A percentile compares a stretch with the other conserved stretches of the same genome.
Evolutionary conservation across 2,888 invertebrate species (phyloP).

Genomic region (Silvanus unidentatus): DNA sequence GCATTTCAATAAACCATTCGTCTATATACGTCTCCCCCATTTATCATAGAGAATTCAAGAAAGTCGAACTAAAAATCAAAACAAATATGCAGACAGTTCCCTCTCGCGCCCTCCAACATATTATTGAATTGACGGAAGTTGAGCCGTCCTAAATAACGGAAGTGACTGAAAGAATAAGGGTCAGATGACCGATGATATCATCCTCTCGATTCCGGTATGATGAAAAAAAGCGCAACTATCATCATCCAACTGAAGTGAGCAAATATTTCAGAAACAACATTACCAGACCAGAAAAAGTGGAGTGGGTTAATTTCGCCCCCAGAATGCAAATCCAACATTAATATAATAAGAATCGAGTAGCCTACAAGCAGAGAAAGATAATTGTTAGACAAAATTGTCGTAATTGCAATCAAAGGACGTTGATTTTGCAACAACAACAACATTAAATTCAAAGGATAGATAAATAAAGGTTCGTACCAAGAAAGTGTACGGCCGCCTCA

Average conservation of each 20-base stretch:
- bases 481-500: slow-evolving; percentile 4
- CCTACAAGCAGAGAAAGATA: too few relatives aligned
- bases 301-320: too few relatives aligned
- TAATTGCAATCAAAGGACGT: slow-evolving; percentile 2
- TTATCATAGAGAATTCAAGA: slow-evolving; percentile 38
- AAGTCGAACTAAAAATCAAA: slow-evolving; percentile 40
- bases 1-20: slow-evolving; percentile 46
- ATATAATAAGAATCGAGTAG: too few relatives aligned
- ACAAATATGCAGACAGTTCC: slow-evolving; percentile 45
- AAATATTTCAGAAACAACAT: too few relatives aligned
- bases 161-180: slow-evolving; percentile 29
- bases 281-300: too few relatives aligned
- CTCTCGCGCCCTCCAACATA: slow-evolving; percentile 30
- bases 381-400: background rate
- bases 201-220: too few relatives aligned
- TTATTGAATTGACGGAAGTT: slow-evolving; percentile 41
- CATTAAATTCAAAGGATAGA: background rate
- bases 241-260: too few relatives aligned
- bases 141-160: slow-evolving; percentile 33
- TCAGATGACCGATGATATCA: slow-evolving; percentile 35
- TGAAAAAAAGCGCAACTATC: too few relatives aligned
- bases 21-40: slow-evolving; percentile 34
- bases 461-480: background rate
- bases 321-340: too few relatives aligned
- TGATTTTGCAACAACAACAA: background rate